A percentile compares a stretch with the other conserved stretches of the same genome.
phyloP scores from a whole-genome alignment of 2,797 vertebrate genomes.

The Protonibea diacanthus region DNA sequence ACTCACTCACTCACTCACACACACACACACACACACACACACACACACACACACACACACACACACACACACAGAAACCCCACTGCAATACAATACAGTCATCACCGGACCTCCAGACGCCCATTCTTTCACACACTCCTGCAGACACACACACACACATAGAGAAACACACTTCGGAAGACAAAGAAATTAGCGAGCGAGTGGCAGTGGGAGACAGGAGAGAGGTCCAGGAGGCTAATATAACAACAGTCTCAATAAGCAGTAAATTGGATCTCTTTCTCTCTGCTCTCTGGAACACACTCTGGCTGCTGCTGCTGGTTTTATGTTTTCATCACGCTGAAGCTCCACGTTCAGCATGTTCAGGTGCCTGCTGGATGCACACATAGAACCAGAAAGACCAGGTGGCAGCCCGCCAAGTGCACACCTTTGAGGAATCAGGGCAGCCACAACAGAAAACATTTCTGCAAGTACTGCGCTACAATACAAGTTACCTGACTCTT shows the following conservation, averaged over 20 bases:
- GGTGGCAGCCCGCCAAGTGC: slow-evolving; percentile 23
- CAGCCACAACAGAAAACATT: slow-evolving; percentile 15
- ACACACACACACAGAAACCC: slow-evolving; percentile 9
- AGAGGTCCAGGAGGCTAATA: slow-evolving; percentile 54
- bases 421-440: slow-evolving; percentile 38
- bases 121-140: slow-evolving; percentile 22
- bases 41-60: no score
- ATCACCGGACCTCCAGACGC: slow-evolving; percentile 41
- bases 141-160: slow-evolving; percentile 7
- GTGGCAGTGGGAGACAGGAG: slow-evolving; percentile 34
- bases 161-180: slow-evolving; percentile 36
- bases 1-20: no score
- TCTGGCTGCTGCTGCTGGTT: slow-evolving; percentile 45
- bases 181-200: slow-evolving; percentile 52
- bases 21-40: background rate
- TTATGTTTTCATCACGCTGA: slow-evolving; percentile 55
- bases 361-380: slow-evolving; percentile 27
- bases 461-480: background rate
- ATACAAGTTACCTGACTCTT: background rate
- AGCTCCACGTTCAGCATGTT: slow-evolving; percentile 35
- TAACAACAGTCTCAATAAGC: slow-evolving; percentile 70
- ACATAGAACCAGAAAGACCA: slow-evolving; percentile 30
- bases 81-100: background rate
- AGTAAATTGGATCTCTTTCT: slow-evolving; percentile 69
- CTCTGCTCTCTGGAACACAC: slow-evolving; percentile 50